Evolutionary conservation across 2,113 vertebrate species (phyloP).

Genomic region (Mustela nigripes): DNA sequence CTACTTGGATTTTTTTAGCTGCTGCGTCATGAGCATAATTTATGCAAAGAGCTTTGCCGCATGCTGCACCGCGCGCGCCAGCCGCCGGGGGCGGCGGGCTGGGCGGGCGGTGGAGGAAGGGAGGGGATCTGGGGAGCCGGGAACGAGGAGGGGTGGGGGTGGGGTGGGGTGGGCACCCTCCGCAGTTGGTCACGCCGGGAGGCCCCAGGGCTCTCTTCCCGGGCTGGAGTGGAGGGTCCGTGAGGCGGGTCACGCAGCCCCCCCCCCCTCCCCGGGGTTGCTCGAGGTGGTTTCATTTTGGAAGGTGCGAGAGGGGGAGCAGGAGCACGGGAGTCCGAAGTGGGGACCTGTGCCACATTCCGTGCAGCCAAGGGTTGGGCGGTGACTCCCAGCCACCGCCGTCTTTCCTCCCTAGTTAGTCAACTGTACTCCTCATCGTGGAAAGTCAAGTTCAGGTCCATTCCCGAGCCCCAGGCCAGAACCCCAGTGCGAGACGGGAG

Average conservation of each 20-base stretch:
- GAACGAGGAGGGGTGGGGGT: neutral
- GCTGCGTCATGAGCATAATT: conserved; percentile 99
- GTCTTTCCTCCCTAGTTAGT: neutral
- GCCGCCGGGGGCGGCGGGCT: conserved; percentile 81
- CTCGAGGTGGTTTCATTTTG: neutral
- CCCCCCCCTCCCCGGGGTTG: neutral
- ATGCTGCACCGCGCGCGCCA: conserved; percentile 84
- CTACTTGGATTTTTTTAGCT: conserved; percentile 94
- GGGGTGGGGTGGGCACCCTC: neutral
- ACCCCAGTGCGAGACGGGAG: neutral
- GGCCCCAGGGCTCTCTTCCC: neutral
- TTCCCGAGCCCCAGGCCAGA: neutral
- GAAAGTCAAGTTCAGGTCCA: conserved; percentile 12
- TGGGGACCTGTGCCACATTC: neutral
- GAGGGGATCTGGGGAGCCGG: conserved; percentile 80
- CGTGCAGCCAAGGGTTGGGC: neutral
- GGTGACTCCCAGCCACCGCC: neutral
- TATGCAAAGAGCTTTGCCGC: conserved; percentile 96
- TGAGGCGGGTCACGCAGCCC: neutral
- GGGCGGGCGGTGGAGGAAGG: conserved; percentile 84
- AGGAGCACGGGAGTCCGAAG: fast-evolving
- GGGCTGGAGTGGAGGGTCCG: neutral
- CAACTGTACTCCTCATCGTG: neutral
- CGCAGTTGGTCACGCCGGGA: neutral
- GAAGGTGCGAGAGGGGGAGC: neutral